These are phyloP conservation scores for Eucidaris tribuloides DNA, from an alignment of 35 echinoderm and acorn worm genomes.

Conservation along the genomic window DNA sequence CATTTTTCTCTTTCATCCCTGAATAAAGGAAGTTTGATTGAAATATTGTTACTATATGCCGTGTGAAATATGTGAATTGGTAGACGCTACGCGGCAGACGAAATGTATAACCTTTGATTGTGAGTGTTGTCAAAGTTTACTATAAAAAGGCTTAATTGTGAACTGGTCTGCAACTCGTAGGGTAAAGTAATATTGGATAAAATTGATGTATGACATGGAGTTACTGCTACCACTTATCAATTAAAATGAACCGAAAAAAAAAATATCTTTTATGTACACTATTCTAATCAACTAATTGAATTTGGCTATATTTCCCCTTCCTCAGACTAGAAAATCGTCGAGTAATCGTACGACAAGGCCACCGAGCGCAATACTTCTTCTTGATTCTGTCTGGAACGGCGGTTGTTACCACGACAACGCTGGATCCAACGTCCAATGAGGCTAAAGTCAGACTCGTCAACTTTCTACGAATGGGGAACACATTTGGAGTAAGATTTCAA, in stretches of 20 bases:
- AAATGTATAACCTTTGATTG: no score
- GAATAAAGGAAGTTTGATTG: no score
- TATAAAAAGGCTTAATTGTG: not conserved
- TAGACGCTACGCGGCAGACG: no score
- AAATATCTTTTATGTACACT: not conserved
- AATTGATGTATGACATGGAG: not conserved
- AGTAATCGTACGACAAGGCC: conserved; percentile 77
- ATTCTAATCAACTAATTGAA: not conserved
- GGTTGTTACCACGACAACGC: conserved; percentile 53
- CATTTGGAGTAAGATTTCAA: conserved; percentile 81
- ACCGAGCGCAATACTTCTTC: conserved; percentile 73
- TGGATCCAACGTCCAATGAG: conserved; percentile 44
- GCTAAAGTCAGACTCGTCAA: conserved; percentile 40
- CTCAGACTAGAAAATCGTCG: conserved; percentile 65
- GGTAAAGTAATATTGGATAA: not conserved
- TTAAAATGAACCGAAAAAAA: not conserved
- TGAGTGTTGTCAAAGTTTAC: no score
- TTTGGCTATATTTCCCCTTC: not conserved
- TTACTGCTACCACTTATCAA: not conserved
- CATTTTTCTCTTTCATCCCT: no score
- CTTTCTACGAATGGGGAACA: conserved; percentile 72
- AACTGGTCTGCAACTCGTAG: not conserved
- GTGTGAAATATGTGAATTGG: no score
- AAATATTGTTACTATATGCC: no score
- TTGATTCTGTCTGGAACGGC: conserved; percentile 86